Evolutionary conservation across 2,888 invertebrate genomes (phyloP).

Genomic region (Serripes groenlandicus): DNA sequence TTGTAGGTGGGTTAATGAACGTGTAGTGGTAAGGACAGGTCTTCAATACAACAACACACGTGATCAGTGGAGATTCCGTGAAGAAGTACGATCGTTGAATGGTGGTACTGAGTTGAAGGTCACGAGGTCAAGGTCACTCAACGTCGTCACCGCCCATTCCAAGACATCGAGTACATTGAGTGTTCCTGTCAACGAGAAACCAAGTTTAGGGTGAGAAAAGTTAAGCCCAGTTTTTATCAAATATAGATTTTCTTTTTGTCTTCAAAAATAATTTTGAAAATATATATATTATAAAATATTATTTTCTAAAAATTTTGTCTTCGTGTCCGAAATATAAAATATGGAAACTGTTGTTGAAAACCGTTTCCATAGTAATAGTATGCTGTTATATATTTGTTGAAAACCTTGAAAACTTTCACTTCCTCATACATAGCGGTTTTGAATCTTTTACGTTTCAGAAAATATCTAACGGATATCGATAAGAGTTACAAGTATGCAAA

Average conservation of each 20-base stretch:
- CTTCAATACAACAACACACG: slow-evolving; percentile 15
- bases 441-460: not conserved
- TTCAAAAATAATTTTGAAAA: not conserved
- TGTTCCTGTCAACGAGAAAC: slow-evolving; percentile 72
- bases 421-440: slow-evolving; percentile 16
- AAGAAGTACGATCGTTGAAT: slow-evolving; percentile 60
- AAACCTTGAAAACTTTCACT: slow-evolving; percentile 22
- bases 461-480: slow-evolving; percentile 26
- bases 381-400: slow-evolving; percentile 2
- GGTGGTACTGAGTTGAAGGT: slow-evolving; percentile 64
- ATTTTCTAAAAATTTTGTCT: too few relatives aligned
- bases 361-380: slow-evolving; percentile 50
- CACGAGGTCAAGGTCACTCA: slow-evolving; percentile 59
- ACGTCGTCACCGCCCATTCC: slow-evolving; percentile 70
- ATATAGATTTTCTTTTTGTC: not conserved
- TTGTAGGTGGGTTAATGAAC: not conserved
- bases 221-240: slow-evolving; percentile 58
- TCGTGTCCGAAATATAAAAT: too few relatives aligned
- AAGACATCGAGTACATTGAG: slow-evolving; percentile 69
- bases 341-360: too few relatives aligned
- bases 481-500: slow-evolving; percentile 67
- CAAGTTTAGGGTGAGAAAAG: slow-evolving; percentile 66
- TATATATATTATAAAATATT: not conserved
- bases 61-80: slow-evolving; percentile 32
- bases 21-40: slow-evolving; percentile 7